phyloP scores from a whole-genome alignment of 1,140 invertebrate species.

The Brachionus manjavacas region DNA sequence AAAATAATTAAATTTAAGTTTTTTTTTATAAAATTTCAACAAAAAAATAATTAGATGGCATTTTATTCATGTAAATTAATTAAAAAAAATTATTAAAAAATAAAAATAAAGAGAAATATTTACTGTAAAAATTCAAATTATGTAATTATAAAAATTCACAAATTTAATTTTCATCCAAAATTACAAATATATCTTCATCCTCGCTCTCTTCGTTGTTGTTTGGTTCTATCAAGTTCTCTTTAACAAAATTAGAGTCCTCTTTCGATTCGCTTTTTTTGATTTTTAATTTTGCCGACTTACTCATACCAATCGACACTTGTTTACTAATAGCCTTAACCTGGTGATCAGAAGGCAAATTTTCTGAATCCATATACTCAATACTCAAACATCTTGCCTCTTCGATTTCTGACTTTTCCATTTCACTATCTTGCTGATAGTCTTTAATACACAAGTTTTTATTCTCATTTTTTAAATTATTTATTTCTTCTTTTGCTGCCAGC shows the following conservation, averaged over 20 bases:
- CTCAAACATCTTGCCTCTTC: neutral
- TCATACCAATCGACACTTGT: conserved; percentile 24
- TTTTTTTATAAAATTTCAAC: too few relatives aligned
- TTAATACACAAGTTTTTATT: neutral
- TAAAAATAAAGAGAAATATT: too few relatives aligned
- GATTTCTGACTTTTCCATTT: neutral
- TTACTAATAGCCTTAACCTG: neutral
- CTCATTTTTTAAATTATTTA: conserved; percentile 12
- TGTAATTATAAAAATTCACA: too few relatives aligned
- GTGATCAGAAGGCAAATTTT: neutral
- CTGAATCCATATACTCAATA: neutral
- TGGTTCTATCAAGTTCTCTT: neutral
- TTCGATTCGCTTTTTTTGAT: neutral
- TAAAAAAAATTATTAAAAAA: too few relatives aligned
- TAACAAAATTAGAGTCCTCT: neutral
- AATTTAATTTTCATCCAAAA: conserved; percentile 29
- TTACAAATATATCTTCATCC: conserved; percentile 38
- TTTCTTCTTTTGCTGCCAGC: neutral
- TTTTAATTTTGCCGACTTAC: neutral
- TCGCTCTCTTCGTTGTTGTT: neutral
- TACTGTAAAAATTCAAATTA: too few relatives aligned
- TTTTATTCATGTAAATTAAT: too few relatives aligned
- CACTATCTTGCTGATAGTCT: neutral
- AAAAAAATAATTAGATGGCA: too few relatives aligned
- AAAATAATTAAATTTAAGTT: too few relatives aligned